Conservation (phyloP, 2,888 invertebrate genomes). For the Anorthoa munda region DNA sequence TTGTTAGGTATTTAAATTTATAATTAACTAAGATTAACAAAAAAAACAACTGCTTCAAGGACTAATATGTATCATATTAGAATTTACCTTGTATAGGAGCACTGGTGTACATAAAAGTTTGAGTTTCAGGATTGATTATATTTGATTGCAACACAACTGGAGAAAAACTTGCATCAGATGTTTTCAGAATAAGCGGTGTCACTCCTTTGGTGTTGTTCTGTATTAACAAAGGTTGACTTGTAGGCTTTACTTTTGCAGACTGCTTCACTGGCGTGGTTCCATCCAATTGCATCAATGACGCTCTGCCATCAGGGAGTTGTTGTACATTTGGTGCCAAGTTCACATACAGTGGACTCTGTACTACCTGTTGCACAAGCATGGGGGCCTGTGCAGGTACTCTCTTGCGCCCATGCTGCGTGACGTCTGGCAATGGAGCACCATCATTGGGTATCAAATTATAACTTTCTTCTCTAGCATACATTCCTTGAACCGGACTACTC, state of each 20-base stretch:
- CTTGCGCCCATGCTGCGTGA: constrained; percentile 78
- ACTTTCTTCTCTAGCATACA: constrained; percentile 79
- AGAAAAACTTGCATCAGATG: constrained; percentile 85
- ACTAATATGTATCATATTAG: constrained; percentile 1
- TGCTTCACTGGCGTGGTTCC: constrained; percentile 76
- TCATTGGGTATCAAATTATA: constrained; percentile 79
- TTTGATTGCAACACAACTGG: constrained; percentile 93
- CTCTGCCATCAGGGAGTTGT: constrained; percentile 78
- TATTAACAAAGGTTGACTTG: constrained; percentile 81
- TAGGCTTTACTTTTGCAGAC: constrained; percentile 72
- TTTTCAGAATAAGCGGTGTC: constrained; percentile 84
- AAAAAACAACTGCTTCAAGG: background rate
- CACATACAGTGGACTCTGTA: constrained; percentile 85
- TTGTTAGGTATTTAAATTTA: background rate
- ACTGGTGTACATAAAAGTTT: constrained; percentile 88
- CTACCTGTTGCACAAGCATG: constrained; percentile 86
- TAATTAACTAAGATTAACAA: background rate
- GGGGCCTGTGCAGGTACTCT: constrained; percentile 76
- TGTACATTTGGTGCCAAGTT: constrained; percentile 83
- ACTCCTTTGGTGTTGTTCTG: constrained; percentile 84
- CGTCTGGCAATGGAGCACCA: constrained; percentile 76
- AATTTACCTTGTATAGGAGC: constrained; percentile 85
- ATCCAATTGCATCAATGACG: constrained; percentile 80
- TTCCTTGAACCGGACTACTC: constrained; percentile 79
- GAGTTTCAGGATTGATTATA: constrained; percentile 89